These are phyloP conservation scores for Sternotherus odoratus DNA, from an alignment of 2,797 vertebrate genomes.

Conservation along the genomic window DNA sequence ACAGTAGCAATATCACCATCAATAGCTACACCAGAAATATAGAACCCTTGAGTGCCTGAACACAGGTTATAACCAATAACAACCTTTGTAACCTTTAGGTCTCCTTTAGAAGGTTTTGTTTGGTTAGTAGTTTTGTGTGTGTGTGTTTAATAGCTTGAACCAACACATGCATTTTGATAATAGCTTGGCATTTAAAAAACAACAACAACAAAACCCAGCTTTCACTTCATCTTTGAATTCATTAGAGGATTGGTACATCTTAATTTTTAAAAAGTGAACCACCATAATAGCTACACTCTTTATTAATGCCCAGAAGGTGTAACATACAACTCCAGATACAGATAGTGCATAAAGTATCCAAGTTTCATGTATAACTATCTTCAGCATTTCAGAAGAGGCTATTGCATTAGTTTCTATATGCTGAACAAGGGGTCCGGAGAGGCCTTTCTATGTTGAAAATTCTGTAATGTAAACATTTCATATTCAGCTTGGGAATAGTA, in stretches of 20 bases:
- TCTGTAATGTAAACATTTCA: slow-evolving; percentile 26
- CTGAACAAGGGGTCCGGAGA: neutral
- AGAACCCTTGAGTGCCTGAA: neutral
- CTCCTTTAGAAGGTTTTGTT: neutral
- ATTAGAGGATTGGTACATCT: neutral
- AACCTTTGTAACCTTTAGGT: neutral
- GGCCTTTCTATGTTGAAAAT: neutral
- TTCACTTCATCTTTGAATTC: neutral
- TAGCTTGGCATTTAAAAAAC: neutral
- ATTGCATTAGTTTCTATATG: neutral
- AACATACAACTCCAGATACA: neutral
- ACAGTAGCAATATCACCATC: neutral
- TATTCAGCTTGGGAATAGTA: slow-evolving; percentile 2
- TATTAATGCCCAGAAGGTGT: neutral
- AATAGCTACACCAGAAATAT: neutral
- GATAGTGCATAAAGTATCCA: no score
- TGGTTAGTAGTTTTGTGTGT: neutral
- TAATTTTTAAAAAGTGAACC: neutral
- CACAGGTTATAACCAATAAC: neutral
- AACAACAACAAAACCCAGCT: fast-evolving
- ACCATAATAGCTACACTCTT: neutral
- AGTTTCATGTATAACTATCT: no score
- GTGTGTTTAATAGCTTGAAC: neutral
- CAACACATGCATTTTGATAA: neutral
- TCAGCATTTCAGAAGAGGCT: neutral